Evolutionary conservation across 2,888 invertebrate genomes (phyloP).

Genomic region (Limnephilus marmoratus): DNA sequence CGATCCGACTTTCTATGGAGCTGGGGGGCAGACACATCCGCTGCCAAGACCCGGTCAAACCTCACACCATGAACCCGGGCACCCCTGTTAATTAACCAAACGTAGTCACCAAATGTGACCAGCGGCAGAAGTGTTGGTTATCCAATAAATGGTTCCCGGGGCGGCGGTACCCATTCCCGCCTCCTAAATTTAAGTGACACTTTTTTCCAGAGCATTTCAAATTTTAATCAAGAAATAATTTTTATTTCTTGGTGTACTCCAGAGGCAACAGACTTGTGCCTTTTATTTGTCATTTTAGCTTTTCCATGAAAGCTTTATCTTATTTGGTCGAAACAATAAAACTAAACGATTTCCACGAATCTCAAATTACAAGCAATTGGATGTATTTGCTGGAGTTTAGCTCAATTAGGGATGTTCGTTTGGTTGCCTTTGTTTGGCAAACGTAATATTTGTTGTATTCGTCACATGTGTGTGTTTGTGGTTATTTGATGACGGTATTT

Average conservation of each 20-base stretch:
- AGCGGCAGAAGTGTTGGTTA: no score
- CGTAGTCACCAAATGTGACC: no score
- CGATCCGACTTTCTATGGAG: no score
- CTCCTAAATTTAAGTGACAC: no score
- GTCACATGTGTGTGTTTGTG: background rate
- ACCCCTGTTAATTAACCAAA: no score
- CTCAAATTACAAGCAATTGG: slow-evolving; percentile 25
- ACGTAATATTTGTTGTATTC: background rate
- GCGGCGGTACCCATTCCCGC: no score
- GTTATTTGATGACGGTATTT: background rate
- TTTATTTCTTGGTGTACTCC: background rate
- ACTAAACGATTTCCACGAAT: slow-evolving; percentile 9
- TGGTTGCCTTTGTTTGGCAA: background rate
- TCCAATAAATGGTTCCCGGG: no score
- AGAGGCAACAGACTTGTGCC: background rate
- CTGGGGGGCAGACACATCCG: no score
- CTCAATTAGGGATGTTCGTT: slow-evolving; percentile 14
- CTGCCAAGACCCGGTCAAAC: no score
- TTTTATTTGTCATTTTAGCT: background rate
- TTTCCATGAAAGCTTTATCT: background rate
- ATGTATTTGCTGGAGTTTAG: slow-evolving; percentile 26
- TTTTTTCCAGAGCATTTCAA: no score
- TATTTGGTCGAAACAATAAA: background rate
- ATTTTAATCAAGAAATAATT: no score
- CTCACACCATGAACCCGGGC: no score